Evolutionary conservation across 2,113 vertebrate genomes (phyloP), one percentile per base, ranked within the genome.

Genomic region (Hippocampus barbouri): DNA sequence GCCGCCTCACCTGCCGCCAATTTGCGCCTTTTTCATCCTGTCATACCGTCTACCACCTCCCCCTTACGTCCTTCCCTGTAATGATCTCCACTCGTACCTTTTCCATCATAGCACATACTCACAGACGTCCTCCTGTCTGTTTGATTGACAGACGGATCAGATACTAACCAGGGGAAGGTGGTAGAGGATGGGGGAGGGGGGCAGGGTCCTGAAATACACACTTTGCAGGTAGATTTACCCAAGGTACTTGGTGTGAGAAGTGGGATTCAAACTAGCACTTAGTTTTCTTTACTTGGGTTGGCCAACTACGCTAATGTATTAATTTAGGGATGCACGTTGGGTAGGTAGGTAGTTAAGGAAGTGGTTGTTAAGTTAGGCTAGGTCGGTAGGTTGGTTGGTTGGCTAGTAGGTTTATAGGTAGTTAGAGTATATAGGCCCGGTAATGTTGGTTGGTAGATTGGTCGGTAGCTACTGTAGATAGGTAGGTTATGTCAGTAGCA

Each of bases 111-210:
- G 27, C 59, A 18, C 57, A 61, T 49, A 11, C 66, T 69, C 47
- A 40, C 51, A 59, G 34, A 64, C 4, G 27, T 63, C 27, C 54
- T 43, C 73, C 59, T 30, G 59, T 40, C 30, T 62, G 30, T 80
- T 86, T 89, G 86, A 90, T 68, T 82, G 89, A 72, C 89, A 81
- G 77, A 27, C 75, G 34, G 73, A 78, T 69, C 54, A 45, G 71
- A 78, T 47, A 60, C 68, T 34, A 76, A 81, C 47, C 7, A 51
- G 79, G 70, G 25, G 61, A 21, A 63, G 60, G 74, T 68, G 82
- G 83, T 68, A 83, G 49, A 34, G 5, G 11, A 30, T 34, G 57
- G 61, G 49, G 72, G 15, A 21, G 56, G 82, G 2, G 8, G 8
- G 7, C 1, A 9, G 9, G 9, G 53, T n/a, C 21, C 53, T 23